A percentile compares a stretch with the other conserved stretches of the same genome.
Conservation (phyloP, 2,797 vertebrate genomes). For the Enteromius unitaeniatus region DNA sequence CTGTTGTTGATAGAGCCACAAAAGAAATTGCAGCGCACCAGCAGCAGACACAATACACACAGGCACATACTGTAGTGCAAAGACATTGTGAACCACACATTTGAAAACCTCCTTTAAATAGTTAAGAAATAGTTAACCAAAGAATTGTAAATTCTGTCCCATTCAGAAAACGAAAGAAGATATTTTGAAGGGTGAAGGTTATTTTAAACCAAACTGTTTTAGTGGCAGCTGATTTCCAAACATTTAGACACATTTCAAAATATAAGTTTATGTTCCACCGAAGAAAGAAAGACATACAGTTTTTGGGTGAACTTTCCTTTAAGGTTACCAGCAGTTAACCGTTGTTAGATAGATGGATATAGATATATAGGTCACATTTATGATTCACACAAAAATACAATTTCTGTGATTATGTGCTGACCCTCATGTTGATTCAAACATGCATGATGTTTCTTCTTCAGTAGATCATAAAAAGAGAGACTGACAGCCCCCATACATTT, state of each 20-base stretch:
- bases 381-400: background rate
- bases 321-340: background rate
- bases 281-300: background rate
- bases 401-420: background rate
- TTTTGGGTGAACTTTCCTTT: background rate
- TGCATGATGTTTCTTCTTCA: background rate
- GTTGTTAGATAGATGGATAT: background rate
- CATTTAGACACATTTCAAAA: background rate
- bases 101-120: background rate
- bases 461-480: background rate
- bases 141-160: background rate
- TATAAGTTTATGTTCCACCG: background rate
- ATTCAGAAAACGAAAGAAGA: background rate
- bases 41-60: background rate
- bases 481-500: background rate
- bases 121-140: background rate
- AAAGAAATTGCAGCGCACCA: constrained; percentile 26
- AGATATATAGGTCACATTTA: too few relatives aligned
- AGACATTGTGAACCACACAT: background rate
- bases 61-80: background rate
- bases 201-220: background rate
- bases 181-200: background rate
- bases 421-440: background rate
- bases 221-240: background rate
- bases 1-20: constrained; percentile 15